Evolutionary conservation across 2,888 invertebrate genomes (phyloP).

Genomic region (Cloeon dipterum): DNA sequence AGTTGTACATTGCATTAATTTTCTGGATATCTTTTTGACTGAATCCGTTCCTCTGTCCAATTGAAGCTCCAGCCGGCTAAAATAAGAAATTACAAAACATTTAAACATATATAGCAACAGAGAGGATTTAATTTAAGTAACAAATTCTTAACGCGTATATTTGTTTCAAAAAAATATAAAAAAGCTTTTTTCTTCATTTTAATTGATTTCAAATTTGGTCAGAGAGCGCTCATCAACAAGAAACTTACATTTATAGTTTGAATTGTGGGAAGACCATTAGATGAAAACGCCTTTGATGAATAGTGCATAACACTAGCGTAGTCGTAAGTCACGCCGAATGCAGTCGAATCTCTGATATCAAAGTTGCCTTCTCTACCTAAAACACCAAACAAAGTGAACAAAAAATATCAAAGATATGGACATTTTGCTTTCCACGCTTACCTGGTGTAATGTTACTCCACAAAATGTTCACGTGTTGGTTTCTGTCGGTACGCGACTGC

Average conservation of each 20-base stretch:
- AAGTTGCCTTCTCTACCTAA: conserved; percentile 43
- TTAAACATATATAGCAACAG: too few species aligned
- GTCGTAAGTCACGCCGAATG: conserved; percentile 51
- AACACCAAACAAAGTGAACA: too few species aligned
- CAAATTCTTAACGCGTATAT: background rate
- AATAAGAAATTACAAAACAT: background rate
- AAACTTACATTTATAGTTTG: too few species aligned
- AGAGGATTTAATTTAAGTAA: background rate
- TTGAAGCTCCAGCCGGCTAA: background rate
- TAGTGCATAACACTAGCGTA: conserved; percentile 70
- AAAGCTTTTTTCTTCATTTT: too few species aligned
- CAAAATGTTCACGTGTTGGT: conserved; percentile 36
- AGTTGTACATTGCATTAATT: background rate
- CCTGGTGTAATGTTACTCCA: conserved; percentile 44
- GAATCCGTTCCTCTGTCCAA: background rate
- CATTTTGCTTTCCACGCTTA: too few species aligned
- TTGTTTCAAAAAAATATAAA: background rate
- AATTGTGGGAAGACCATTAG: conserved; percentile 47
- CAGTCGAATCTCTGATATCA: conserved; percentile 31
- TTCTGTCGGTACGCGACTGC: conserved; percentile 54
- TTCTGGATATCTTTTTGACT: background rate
- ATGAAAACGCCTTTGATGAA: conserved; percentile 51
- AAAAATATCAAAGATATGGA: too few species aligned
- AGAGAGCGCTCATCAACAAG: too few species aligned
- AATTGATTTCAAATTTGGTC: too few species aligned